Evolutionary conservation across 53 echinoderm and acorn worm species (phyloP), one percentile per base, ranked within the genome.

Genomic region (Temnopleurus reevesii): DNA sequence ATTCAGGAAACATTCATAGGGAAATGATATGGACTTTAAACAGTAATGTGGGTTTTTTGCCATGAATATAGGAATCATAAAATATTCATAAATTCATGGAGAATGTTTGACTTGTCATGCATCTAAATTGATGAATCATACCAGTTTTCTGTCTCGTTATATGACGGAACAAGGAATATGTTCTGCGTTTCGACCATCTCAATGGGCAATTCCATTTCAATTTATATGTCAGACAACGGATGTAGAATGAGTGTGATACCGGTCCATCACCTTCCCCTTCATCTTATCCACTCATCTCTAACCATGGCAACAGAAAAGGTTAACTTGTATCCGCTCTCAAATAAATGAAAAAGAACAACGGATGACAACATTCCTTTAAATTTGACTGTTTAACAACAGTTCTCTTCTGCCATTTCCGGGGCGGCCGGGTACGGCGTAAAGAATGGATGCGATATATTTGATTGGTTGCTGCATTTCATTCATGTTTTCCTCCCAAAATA

Each of bases 291-390:
- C 31, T 63, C 63, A 31, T 19, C 33, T 63, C 63, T 31, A 33
- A 31, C 63, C 30, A 34, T 8, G 58, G 21, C 24, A 27, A 58
- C 31, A 33, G 63, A 63, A 34, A 63, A 63, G 63, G 63, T 63
- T 63, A 63, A 31, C 63, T 34, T 63, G 31, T 21, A 63, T 63
- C 63, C 13, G 31, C 63, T 63, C n/a, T n/a, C n/a, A n/a, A n/a
- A n/a, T n/a, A n/a, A n/a, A n/a, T n/a, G n/a, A n/a, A 4, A 63
- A 4, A 15, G 33, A 30, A 33, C 12, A 63, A 30, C 30, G 18
- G 63, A 63, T 63, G 63, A 63, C 63, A 63, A 63, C 63, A 63
- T 63, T 63, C 63, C 63, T 63, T 63, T 63, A 30, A 63, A 63
- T 63, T 63, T 63, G 33, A 63, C 30, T 34, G 33, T 33, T 63